These are phyloP conservation scores for Hyperopisus bebe DNA, from an alignment of 2,113 vertebrate genomes.

Conservation along the genomic window DNA sequence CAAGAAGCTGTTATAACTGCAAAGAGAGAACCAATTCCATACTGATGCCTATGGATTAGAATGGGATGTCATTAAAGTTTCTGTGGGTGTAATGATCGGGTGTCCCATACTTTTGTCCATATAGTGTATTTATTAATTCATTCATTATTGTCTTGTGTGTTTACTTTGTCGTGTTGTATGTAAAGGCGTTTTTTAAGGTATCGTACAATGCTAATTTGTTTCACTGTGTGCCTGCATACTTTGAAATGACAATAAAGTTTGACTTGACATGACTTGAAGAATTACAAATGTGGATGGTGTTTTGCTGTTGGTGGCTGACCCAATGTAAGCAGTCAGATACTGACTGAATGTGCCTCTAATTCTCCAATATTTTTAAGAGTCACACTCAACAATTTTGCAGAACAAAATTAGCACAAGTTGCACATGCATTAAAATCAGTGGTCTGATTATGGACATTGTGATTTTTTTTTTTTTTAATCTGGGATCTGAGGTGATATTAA, in stretches of 20 bases:
- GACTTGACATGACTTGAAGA: not conserved
- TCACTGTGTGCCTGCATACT: not conserved
- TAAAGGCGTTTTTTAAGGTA: not conserved
- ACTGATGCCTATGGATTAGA: not conserved
- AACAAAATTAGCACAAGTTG: not conserved
- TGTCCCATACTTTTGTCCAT: not conserved
- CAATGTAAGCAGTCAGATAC: not conserved
- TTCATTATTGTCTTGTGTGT: not conserved
- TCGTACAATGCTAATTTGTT: not conserved
- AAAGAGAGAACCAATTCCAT: not conserved
- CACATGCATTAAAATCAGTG: not conserved
- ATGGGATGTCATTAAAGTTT: not conserved
- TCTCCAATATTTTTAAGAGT: not conserved
- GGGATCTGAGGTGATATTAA: not conserved
- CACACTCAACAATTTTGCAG: not conserved
- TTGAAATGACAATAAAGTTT: not conserved
- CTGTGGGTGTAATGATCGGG: not conserved
- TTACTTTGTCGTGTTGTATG: not conserved
- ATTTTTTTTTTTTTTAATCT: not conserved
- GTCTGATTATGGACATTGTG: not conserved
- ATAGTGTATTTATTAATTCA: not conserved
- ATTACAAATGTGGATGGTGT: not conserved
- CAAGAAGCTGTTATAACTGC: not conserved
- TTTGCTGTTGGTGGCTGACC: not conserved
- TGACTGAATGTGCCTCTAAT: not conserved